Evolutionary conservation across 2,797 vertebrate species (phyloP).

Genomic region (Melanotaenia boesemani): DNA sequence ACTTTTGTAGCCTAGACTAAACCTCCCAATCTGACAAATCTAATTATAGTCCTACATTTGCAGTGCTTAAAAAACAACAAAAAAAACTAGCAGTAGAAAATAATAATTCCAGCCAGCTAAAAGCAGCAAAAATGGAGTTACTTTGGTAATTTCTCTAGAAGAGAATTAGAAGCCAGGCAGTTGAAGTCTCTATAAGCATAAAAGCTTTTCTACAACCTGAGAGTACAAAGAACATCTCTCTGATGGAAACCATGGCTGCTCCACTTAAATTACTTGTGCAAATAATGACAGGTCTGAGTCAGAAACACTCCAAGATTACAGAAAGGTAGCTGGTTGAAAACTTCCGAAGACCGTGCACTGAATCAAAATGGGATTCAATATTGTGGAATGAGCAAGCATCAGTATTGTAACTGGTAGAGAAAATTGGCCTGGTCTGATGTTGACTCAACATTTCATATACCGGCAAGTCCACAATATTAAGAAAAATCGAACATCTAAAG

Average conservation of each 20-base stretch:
- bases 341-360: neutral
- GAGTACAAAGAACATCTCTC: constrained; percentile 15
- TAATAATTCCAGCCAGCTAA: no score
- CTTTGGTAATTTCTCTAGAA: constrained; percentile 9
- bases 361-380: neutral
- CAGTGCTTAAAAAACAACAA: no score
- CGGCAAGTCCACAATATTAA: neutral
- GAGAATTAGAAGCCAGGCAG: constrained; percentile 14
- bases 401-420: neutral
- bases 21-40: no score
- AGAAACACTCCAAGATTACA: constrained; percentile 25
- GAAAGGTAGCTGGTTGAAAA: neutral
- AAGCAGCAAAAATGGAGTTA: neutral
- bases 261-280: neutral
- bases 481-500: neutral
- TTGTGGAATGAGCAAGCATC: no score
- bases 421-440: neutral
- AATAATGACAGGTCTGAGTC: constrained; percentile 1
- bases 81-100: neutral
- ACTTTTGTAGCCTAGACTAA: no score
- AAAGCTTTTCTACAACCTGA: constrained; percentile 1
- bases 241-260: neutral
- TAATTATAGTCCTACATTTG: neutral
- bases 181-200: neutral
- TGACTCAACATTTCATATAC: neutral